Percentiles rank a stretch among this genome's conserved stretches.
These are phyloP conservation scores for Puntigrus tetrazona DNA, from an alignment of 2,113 vertebrate species.

Conservation along the genomic window DNA sequence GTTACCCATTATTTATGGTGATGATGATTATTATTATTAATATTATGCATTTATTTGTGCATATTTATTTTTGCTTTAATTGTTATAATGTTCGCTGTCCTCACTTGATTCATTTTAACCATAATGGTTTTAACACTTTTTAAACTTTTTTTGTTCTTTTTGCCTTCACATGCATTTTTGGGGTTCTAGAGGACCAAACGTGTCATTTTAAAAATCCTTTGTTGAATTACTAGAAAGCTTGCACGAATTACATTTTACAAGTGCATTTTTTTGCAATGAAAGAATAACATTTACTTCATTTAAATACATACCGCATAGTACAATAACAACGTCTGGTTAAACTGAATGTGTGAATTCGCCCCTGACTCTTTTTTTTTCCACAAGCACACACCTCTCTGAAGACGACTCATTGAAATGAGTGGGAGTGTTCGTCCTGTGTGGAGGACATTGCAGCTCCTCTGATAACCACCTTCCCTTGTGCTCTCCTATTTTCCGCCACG, in stretches of 20 bases:
- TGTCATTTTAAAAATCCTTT: neutral
- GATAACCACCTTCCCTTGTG: constrained; percentile 44
- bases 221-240: neutral
- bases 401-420: constrained; percentile 49
- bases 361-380: neutral
- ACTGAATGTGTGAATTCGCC: neutral
- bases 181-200: neutral
- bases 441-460: constrained; percentile 51
- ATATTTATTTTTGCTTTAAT: neutral
- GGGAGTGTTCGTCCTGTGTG: constrained; percentile 46
- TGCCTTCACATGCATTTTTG: neutral
- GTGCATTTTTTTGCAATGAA: neutral
- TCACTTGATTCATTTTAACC: neutral
- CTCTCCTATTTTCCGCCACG: constrained; percentile 25
- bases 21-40: neutral
- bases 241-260: neutral
- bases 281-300: neutral
- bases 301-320: neutral
- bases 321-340: neutral
- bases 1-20: no score
- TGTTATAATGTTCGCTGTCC: neutral
- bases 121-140: neutral
- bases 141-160: neutral
- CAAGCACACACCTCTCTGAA: neutral
- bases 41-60: neutral